Conservation (phyloP, 2,113 vertebrate genomes). For the Andinoacara biseriatus region DNA sequence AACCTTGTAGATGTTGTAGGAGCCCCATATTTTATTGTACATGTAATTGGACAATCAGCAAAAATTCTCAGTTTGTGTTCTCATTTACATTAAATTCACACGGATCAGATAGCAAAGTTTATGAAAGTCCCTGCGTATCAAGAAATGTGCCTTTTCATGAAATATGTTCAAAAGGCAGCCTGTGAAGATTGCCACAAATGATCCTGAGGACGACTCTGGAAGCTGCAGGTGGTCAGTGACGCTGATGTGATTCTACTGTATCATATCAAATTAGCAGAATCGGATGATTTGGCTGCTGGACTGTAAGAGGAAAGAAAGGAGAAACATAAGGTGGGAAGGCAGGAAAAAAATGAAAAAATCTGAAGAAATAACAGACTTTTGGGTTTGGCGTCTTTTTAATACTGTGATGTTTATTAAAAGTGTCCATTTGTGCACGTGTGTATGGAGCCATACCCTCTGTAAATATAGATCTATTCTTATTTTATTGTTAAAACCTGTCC, state of each 20-base stretch:
- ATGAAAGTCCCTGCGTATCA: neutral
- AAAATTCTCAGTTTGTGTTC: neutral
- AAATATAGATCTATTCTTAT: conserved; percentile 68
- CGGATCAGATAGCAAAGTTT: neutral
- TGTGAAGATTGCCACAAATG: neutral
- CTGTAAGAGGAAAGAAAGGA: neutral
- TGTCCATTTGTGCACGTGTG: conserved; percentile 52
- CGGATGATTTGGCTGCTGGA: conserved; percentile 19
- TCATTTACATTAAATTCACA: neutral
- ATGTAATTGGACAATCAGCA: neutral
- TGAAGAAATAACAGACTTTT: neutral
- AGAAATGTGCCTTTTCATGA: neutral
- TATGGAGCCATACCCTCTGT: conserved; percentile 65
- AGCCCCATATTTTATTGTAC: neutral
- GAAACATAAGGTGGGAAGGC: neutral
- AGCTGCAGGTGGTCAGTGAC: conserved; percentile 17
- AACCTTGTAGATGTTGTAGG: neutral
- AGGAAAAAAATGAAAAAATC: neutral
- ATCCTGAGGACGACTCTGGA: neutral
- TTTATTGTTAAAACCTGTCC: conserved; percentile 8
- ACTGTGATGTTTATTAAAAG: conserved; percentile 78
- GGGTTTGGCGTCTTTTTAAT: conserved; percentile 58
- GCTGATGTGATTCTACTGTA: conserved; percentile 51
- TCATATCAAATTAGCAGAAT: conserved; percentile 12
- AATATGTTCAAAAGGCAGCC: neutral